Evolutionary conservation across 35 echinoderm and acorn worm genomes (phyloP).

Genomic region (Lytechinus pictus): DNA sequence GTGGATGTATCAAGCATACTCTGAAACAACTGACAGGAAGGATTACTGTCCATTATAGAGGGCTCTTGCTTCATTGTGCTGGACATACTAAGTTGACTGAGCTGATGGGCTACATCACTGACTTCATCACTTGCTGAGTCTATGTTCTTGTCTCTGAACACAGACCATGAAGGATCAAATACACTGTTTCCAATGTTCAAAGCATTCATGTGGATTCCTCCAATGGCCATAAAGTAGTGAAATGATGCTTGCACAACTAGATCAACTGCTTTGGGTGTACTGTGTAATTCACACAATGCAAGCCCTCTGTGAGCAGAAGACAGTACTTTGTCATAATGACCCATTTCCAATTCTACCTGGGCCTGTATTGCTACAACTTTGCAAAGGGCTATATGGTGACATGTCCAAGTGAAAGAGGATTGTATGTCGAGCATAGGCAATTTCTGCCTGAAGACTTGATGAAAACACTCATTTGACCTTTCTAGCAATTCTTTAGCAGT

Average conservation of each 20-base stretch:
- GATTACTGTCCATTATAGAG: neutral
- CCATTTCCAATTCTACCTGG: neutral
- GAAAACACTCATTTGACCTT: neutral
- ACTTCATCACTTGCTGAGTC: slow-evolving; percentile 8
- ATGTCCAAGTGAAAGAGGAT: neutral
- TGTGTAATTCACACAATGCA: neutral
- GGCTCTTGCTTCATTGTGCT: neutral
- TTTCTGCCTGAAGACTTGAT: slow-evolving; percentile 26
- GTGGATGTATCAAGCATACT: slow-evolving; percentile 36
- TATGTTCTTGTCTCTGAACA: neutral
- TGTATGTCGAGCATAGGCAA: neutral
- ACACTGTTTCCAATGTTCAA: neutral
- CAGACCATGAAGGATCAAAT: slow-evolving; percentile 37
- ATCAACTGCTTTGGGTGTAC: neutral
- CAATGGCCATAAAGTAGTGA: neutral
- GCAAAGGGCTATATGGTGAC: neutral
- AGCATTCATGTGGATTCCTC: slow-evolving; percentile 10
- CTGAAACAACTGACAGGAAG: neutral
- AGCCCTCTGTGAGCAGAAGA: neutral
- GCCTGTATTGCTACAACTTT: neutral
- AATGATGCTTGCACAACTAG: slow-evolving; percentile 9
- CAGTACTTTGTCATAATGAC: neutral
- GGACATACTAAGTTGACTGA: neutral
- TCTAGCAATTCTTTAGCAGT: neutral
- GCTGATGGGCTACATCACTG: neutral